Base-by-base conservation (phyloP, 2,888 invertebrate genomes). In the Oxyteleia sp. region DNA sequence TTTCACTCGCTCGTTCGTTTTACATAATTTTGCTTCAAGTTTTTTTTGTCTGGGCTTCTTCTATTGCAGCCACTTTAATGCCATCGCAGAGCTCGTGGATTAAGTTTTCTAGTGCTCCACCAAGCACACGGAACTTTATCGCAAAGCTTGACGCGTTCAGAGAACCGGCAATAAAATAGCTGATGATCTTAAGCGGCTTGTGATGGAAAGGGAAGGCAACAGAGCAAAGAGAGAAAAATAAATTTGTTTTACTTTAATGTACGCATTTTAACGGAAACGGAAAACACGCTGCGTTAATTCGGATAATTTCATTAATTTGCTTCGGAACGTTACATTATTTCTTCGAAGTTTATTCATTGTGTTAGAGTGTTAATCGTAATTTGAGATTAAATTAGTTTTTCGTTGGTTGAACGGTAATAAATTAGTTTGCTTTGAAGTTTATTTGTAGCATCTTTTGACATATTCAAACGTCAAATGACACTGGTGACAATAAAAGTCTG, bases 151-250 rank as follows among this genome's bases (percentile, higher is more conserved):
- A 81, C 74, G 74, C 74, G 61, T 61, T 81, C 81, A 74, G 68
- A 74, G 81, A 81, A 68, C 74, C 81, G 61, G 81, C 81, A 68
- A 81, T 81, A 81, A 81, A 81, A 81, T 81, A 81, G 81, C 74
- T 81, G 81, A 75, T 81, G 81, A 81, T 81, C 81, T 81, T 81
- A 81, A 81, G 69, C 81, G 74, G 81, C 81, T 74, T 74, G 81
- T 29, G 63, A 75, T 55, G 35, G 59, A 57, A 35, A 35, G 43
- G 16, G 68, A 53, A 10, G 18, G 29, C 61, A 53, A 78, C 43
- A 59, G 41, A 29, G 29, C 11, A 64, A 57, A 35, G 53, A 51
- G 68, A 26, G 35, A 43, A 43, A 49, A 51, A 78, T 59, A 38
- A 69, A 82, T 81, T 82, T 68, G 63, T 81, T 81, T 75, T 57